Conservation (phyloP, 2,888 invertebrate genomes). For the Zeuzera pyrina region DNA sequence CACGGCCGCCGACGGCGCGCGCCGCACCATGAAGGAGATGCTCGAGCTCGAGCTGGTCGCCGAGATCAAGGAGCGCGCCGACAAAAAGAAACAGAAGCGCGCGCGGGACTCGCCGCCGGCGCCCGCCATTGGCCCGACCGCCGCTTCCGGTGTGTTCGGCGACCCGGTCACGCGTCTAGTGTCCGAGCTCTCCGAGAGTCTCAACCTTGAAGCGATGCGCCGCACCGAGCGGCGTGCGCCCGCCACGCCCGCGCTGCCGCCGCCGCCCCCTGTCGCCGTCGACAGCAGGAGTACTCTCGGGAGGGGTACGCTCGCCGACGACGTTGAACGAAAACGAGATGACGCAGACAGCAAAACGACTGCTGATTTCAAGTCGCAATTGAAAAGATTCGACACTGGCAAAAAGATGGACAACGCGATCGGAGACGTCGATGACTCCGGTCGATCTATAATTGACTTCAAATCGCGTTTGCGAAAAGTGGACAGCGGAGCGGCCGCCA, state of each 20-base stretch:
- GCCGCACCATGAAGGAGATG: slow-evolving; percentile 84
- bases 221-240: slow-evolving; percentile 19
- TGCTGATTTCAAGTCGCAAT: slow-evolving; percentile 76
- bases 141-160: slow-evolving; percentile 44
- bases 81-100: slow-evolving; percentile 73
- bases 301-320: slow-evolving; percentile 41
- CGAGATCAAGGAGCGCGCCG: slow-evolving; percentile 86
- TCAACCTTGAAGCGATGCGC: slow-evolving; percentile 76
- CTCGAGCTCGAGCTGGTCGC: slow-evolving; percentile 84
- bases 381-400: slow-evolving; percentile 83
- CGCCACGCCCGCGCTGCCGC: slow-evolving; percentile 23
- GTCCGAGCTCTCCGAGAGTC: slow-evolving; percentile 87
- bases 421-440: slow-evolving; percentile 66
- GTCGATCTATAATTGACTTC: slow-evolving; percentile 83
- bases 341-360: slow-evolving; percentile 36
- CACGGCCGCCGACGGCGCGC: slow-evolving; percentile 55
- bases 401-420: slow-evolving; percentile 68
- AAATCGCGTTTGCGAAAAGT: slow-evolving; percentile 89
- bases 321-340: slow-evolving; percentile 27
- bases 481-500: slow-evolving; percentile 60
- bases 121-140: slow-evolving; percentile 27
- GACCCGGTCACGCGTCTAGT: slow-evolving; percentile 88
- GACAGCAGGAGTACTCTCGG: slow-evolving; percentile 68
- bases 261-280: slow-evolving; percentile 41
- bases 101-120: slow-evolving; percentile 67